These are phyloP conservation scores for Promerops cafer DNA, from an alignment of 2,113 vertebrate genomes.

Conservation along the genomic window DNA sequence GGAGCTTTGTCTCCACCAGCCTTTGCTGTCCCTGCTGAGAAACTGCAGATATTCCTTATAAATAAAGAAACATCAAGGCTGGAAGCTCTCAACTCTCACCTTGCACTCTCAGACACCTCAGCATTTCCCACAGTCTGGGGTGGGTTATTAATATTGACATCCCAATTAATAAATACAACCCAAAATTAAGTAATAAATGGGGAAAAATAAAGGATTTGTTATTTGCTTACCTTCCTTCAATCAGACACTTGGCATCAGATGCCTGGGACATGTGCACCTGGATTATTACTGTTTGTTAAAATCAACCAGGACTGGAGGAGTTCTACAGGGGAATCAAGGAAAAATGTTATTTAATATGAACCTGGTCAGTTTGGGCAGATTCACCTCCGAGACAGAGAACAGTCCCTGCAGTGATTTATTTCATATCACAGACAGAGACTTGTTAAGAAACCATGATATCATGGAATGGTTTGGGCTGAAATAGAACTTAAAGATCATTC, in stretches of 20 bases:
- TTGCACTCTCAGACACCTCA: not conserved
- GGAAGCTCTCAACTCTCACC: not conserved
- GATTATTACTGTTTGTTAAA: not conserved
- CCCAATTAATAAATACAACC: not conserved
- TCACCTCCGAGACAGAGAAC: not conserved
- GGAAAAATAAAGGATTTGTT: not conserved
- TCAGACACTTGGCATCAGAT: not conserved
- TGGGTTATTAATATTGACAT: not conserved
- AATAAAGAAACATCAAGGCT: not conserved
- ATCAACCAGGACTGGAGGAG: not conserved
- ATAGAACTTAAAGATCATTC: not conserved
- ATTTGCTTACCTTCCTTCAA: not conserved
- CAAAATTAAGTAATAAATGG: not conserved
- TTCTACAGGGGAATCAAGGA: not conserved
- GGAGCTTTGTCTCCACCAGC: not conserved
- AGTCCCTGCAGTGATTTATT: not conserved
- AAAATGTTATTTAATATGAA: not conserved
- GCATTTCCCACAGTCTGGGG: not conserved
- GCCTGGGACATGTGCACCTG: fast-evolving
- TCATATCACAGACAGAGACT: not conserved
- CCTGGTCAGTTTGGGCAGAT: not conserved
- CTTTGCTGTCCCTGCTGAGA: not conserved
- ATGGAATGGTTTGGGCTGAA: not conserved
- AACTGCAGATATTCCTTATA: not conserved
- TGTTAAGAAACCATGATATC: not conserved